A percentile compares a stretch with the other conserved stretches of the same genome.
Conservation (phyloP, 2,797 vertebrate genomes). For the Pangasius macronema region DNA sequence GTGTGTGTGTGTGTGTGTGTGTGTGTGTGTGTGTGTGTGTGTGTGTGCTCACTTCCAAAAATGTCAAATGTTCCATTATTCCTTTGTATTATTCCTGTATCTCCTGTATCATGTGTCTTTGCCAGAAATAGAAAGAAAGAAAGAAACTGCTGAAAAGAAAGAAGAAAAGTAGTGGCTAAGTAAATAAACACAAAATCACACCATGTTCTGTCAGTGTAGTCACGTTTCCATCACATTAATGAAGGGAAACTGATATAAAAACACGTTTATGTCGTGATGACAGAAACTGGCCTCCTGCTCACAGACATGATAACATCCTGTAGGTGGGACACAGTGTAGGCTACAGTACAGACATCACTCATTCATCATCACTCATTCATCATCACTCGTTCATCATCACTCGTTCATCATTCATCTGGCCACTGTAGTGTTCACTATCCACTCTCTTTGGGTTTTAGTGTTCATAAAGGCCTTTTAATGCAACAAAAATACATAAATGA, state of each 20-base stretch:
- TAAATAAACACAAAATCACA: not conserved
- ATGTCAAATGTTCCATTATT: not conserved
- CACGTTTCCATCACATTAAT: not conserved
- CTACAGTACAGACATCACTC: not conserved
- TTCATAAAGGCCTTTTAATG: not conserved
- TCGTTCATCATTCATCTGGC: not conserved
- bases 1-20: not conserved
- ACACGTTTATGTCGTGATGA: not conserved
- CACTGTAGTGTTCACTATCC: not conserved
- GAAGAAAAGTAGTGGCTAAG: not conserved
- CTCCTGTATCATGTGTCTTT: not conserved
- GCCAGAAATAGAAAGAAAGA: not conserved
- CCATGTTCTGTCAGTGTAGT: not conserved
- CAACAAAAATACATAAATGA: too few species aligned
- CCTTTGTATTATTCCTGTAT: not conserved
- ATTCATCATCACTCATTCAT: not conserved
- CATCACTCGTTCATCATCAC: not conserved
- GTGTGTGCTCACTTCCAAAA: not conserved
- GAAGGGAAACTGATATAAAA: not conserved
- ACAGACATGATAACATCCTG: not conserved
- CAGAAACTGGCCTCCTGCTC: not conserved
- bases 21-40: not conserved
- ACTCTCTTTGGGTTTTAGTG: not conserved
- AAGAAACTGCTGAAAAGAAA: not conserved
- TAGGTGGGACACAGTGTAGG: not conserved